A percentile compares a stretch with the other conserved stretches of the same genome.
These are phyloP conservation scores for Cerastis leucographa DNA, from an alignment of 2,888 invertebrate species.

Conservation along the genomic window DNA sequence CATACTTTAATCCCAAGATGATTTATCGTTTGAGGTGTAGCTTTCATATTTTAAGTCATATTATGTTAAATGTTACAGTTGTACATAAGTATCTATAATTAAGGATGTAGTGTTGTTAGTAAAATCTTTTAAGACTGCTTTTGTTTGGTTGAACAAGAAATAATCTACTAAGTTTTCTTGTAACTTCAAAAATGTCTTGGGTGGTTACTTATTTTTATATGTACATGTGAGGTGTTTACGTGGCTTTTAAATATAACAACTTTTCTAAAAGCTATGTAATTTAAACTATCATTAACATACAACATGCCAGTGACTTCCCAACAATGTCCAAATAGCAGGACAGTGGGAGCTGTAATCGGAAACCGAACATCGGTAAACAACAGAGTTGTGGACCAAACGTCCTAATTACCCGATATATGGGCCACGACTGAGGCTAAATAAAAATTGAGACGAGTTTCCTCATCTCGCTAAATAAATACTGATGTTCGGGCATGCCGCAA, in stretches of 20 bases:
- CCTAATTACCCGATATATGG: constrained; percentile 85
- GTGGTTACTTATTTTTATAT: constrained; percentile 1
- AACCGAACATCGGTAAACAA: constrained; percentile 69
- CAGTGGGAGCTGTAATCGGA: constrained; percentile 67
- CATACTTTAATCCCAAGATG: constrained; percentile 42
- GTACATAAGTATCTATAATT: constrained; percentile 10
- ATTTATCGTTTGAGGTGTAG: constrained; percentile 43
- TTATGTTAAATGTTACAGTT: constrained; percentile 11
- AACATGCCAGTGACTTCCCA: constrained; percentile 16
- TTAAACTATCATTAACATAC: constrained; percentile 31
- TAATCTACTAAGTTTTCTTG: neutral
- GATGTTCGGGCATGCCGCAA: constrained; percentile 87
- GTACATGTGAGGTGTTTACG: constrained; percentile 7
- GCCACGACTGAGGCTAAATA: constrained; percentile 85
- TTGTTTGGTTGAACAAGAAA: constrained; percentile 6
- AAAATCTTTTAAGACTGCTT: neutral
- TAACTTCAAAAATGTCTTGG: neutral
- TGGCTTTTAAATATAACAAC: constrained; percentile 7
- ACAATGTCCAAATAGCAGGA: constrained; percentile 33
- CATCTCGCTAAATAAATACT: constrained; percentile 89
- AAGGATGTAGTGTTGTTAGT: neutral
- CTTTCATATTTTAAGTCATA: constrained; percentile 18
- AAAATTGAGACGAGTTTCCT: constrained; percentile 87
- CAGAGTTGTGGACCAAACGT: constrained; percentile 68
- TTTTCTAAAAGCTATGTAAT: constrained; percentile 17